phyloP scores from a whole-genome alignment of 2,797 vertebrate genomes.

The Amblyraja radiata region DNA sequence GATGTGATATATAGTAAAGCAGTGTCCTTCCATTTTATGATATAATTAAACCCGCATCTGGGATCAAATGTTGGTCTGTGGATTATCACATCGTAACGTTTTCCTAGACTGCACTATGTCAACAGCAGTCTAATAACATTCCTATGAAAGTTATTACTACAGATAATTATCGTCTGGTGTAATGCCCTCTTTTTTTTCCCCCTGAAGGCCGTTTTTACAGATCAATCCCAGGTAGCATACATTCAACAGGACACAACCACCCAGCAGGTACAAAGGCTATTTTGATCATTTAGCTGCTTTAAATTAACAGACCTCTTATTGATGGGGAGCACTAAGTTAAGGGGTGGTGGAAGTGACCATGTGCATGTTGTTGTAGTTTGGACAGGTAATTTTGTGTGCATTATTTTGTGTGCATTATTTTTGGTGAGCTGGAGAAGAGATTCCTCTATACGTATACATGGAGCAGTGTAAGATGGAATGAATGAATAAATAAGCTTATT shows the following conservation, averaged over 20 bases:
- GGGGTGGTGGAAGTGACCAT: not conserved
- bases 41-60: not conserved
- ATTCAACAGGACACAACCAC: conserved; percentile 92
- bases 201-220: conserved; percentile 81
- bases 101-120: not conserved
- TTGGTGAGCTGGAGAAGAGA: too few species aligned
- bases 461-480: too few species aligned
- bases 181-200: conserved; percentile 16
- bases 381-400: too few species aligned
- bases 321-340: not conserved
- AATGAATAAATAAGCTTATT: too few species aligned
- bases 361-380: too few species aligned
- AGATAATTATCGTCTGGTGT: conserved; percentile 6
- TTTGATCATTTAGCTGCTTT: too few species aligned
- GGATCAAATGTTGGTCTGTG: not conserved
- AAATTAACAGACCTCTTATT: not conserved
- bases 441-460: too few species aligned
- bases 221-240: conserved; percentile 90
- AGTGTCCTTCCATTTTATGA: not conserved
- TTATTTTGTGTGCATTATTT: too few species aligned
- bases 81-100: not conserved
- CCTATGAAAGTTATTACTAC: not conserved
- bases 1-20: not conserved
- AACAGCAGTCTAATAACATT: not conserved
- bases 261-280: conserved; percentile 70